Evolutionary conservation across 2,888 invertebrate species (phyloP).

Genomic region (Perizoma affinitatum): DNA sequence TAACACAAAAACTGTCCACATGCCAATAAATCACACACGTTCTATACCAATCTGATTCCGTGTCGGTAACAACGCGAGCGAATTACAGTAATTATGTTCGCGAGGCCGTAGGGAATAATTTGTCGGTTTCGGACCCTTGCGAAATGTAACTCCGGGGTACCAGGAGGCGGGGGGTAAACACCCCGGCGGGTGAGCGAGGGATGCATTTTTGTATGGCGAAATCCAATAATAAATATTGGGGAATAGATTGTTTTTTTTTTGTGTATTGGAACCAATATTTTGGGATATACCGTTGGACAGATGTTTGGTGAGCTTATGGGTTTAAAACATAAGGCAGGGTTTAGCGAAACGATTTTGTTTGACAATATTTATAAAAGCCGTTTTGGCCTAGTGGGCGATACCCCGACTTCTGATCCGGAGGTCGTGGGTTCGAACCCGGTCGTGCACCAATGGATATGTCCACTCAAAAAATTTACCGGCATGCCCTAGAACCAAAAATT

Average conservation of each 20-base stretch:
- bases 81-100: slow-evolving; percentile 74
- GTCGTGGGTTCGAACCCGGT: too few relatives aligned
- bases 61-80: slow-evolving; percentile 63
- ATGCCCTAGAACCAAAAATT: too few relatives aligned
- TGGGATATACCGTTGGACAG: slow-evolving; percentile 11
- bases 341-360: slow-evolving; percentile 21
- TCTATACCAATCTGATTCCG: slow-evolving; percentile 42
- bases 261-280: slow-evolving; percentile 17
- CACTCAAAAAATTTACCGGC: too few relatives aligned
- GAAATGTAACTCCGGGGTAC: slow-evolving; percentile 58
- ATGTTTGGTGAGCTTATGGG: slow-evolving; percentile 22
- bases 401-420: too few relatives aligned
- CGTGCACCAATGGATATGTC: too few relatives aligned
- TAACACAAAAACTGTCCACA: slow-evolving; percentile 15
- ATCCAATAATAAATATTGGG: slow-evolving; percentile 33
- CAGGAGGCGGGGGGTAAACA: slow-evolving; percentile 23
- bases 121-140: slow-evolving; percentile 60
- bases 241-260: slow-evolving; percentile 26
- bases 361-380: not conserved
- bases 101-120: slow-evolving; percentile 66
- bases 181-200: slow-evolving; percentile 32
- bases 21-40: slow-evolving; percentile 20
- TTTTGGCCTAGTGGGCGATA: too few relatives aligned
- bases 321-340: slow-evolving; percentile 16
- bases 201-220: slow-evolving; percentile 50